Percentiles rank a stretch among this genome's conserved stretches.
Evolutionary conservation across 1,140 invertebrate species (phyloP).

Genomic region (Chrysomallon squamiferum): DNA sequence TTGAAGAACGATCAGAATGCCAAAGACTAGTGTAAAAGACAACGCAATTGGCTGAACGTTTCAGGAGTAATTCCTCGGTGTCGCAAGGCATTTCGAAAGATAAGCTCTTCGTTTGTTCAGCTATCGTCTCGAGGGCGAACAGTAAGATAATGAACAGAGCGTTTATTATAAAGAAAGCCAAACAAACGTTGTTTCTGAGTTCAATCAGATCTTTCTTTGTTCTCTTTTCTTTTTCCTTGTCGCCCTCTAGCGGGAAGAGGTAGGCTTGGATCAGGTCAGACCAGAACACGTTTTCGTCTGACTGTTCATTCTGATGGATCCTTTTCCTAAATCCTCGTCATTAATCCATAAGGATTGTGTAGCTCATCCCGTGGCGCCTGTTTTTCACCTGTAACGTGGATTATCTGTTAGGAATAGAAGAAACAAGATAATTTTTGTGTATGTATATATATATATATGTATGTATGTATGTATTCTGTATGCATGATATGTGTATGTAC

Average conservation of each 20-base stretch:
- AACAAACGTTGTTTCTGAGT: conserved; percentile 81
- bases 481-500: too few species aligned
- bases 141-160: conserved; percentile 53
- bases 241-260: conserved; percentile 37
- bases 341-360: conserved; percentile 92
- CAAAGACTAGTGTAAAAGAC: conserved; percentile 64
- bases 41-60: conserved; percentile 62
- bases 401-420: conserved; percentile 25
- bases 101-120: conserved; percentile 15
- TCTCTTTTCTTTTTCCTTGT: conserved; percentile 36
- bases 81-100: conserved; percentile 28
- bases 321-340: conserved; percentile 69
- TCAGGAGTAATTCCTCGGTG: conserved; percentile 2
- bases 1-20: conserved; percentile 63
- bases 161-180: conserved; percentile 52
- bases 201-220: conserved; percentile 83
- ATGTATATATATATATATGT: too few species aligned
- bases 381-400: conserved; percentile 31
- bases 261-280: conserved; percentile 44
- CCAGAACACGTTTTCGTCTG: conserved; percentile 41
- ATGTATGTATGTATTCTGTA: too few species aligned
- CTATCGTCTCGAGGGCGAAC: conserved; percentile 30
- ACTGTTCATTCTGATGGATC: conserved; percentile 70
- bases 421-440: too few species aligned
- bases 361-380: conserved; percentile 69